Base-by-base conservation (phyloP, 2,113 vertebrate species). In the Delphinapterus leucas region DNA sequence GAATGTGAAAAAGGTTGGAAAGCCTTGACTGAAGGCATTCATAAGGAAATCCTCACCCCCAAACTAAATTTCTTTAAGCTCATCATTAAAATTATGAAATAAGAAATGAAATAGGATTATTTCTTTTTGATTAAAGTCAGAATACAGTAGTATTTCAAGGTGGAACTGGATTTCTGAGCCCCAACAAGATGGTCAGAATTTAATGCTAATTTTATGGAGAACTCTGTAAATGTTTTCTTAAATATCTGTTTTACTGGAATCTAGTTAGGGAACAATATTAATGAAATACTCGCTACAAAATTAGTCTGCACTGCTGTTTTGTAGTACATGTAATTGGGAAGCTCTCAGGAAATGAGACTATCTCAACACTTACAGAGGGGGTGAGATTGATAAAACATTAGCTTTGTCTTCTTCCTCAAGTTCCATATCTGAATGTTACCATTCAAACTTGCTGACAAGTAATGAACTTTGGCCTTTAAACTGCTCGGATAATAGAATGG, bases 101-200 rank as follows among this genome's bases (percentile, higher is more conserved):
- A 80, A 84, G 88, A 76, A 80, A 88, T 61, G 60, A 85, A 92
- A 74, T 36, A 76, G 58, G 33, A 63, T 81, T 85, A 84, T 41
- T 38, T 36, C 25, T 95, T 86, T 77, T 36, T 44, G 21, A 90
- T 68, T 92, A 63, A 96, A 74, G 38, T 47, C 47, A 89, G 49
- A 83, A 79, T 73, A 28, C 28, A 74, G 49, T 91, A 67, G 18
- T 68, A 76, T 95, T 93, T 86, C 87, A 76, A 47, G 38, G 8
- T 96, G 73, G 88, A 93, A 88, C 11, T 88, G 13, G 23, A 87
- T 96, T 93, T 92, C 88, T 88, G 86, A 92, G 61, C 84, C 71
- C 83, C 83, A 93, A 61, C 15, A 89, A 81, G 44, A 76, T 88
- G 26, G 36, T 89, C 63, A 83, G n/a, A 18, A 90, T 63, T 68